Conservation (phyloP, 2,888 invertebrate species). For the Linyphia triangularis region DNA sequence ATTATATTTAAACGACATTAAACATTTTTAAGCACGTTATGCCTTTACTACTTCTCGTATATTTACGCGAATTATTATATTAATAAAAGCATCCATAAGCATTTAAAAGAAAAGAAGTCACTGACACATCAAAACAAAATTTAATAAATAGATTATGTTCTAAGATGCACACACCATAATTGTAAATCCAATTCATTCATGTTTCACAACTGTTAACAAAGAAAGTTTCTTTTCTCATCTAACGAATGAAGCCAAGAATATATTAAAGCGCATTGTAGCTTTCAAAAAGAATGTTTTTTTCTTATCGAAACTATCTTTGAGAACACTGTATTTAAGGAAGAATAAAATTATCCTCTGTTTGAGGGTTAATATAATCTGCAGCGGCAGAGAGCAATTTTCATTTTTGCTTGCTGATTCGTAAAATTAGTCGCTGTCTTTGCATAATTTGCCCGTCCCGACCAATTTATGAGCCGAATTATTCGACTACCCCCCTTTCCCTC, state of each 20-base stretch:
- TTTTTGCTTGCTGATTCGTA: conserved; percentile 56
- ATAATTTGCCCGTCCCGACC: conserved; percentile 40
- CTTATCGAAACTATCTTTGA: background rate
- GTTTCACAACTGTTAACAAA: background rate
- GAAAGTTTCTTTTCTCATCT: background rate
- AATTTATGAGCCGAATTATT: conserved; percentile 50
- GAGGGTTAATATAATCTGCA: conserved; percentile 47
- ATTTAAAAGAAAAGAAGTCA: too few species aligned
- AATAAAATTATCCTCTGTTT: conserved; percentile 58
- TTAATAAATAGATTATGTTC: too few species aligned
- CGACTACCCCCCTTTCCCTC: background rate
- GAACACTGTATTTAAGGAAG: conserved; percentile 7
- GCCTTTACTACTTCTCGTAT: too few species aligned
- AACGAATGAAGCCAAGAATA: background rate
- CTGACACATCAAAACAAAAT: too few species aligned
- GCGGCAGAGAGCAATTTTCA: conserved; percentile 3
- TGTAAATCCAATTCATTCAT: background rate
- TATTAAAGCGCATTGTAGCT: background rate
- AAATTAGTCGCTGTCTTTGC: conserved; percentile 51
- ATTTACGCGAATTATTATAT: too few species aligned
- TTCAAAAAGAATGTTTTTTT: background rate
- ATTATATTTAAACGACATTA: too few species aligned
- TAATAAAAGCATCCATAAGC: too few species aligned
- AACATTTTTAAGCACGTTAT: too few species aligned
- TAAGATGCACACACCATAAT: background rate